Base-by-base conservation (phyloP, 1,140 invertebrate genomes). In the Triops cancriformis region DNA sequence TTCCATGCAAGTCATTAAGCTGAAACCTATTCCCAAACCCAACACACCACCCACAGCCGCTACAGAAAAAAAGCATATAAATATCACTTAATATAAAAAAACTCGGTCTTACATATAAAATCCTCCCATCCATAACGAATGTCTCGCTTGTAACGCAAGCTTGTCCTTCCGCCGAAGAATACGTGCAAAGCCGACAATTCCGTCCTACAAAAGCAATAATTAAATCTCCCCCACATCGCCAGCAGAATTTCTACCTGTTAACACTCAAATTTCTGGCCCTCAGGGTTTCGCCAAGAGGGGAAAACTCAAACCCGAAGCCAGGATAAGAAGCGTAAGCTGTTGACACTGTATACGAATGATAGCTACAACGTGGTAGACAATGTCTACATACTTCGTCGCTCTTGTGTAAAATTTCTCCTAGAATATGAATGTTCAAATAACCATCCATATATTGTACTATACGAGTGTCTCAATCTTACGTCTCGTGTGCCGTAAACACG, bases 1-100 rank as follows among this genome's bases (percentile, higher is more conserved):
- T 81, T 89, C 88, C 4, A 88, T 83, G 23, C 89, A 83, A 75
- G 87, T 88, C 10, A 89, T 80, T 37, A 87, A 83, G 5, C 88
- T 89, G 75, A 89, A 87, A 78, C 88, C 88, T 83, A 88, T 86
- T 80, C 88, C 89, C 11, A 89, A 84, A 14, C 88, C 88, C 51
- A 89, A 80, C 6, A 89, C 81, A 77, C 88, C 88, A 31, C 88
- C 88, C 79, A 87, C 87, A 80, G 88, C 88, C 74, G 87, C 87
- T 89, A 82, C 7, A 81, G 83, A 43, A 75, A n/a, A 73, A 73
- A 26, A 75, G 73, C 3, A 23, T 64, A 9, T 45, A 12, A 45
- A 9, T 10, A 64, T n/a, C 51, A 64, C 6, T 64, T 7, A 18
- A 18, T 23, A 18, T 12, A 64, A 18, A 10, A n/a, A 26, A 1